Evolutionary conservation across 2,113 vertebrate species (phyloP), one percentile per base, ranked within the genome.

Genomic region (Notarius quadriscutis): DNA sequence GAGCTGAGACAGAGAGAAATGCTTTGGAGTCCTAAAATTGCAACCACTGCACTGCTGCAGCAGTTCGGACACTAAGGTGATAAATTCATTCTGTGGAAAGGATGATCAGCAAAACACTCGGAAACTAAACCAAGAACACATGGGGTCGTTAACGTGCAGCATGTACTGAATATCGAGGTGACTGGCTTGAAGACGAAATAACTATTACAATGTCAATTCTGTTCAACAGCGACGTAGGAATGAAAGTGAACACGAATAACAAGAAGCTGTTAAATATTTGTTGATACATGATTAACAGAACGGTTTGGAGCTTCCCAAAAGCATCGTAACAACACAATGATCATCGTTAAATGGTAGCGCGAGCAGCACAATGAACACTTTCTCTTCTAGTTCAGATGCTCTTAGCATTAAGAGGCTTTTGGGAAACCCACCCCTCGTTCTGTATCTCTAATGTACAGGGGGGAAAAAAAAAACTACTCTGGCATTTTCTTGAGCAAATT

Each of bases 71-170:
- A 34, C 80, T 50, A n/a, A 48, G 57, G 18, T 82, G 34, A 34
- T 53, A 77, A 18, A 55, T 84, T 77, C n/a, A 78, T 83, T 82
- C 78, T 62, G 65, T n/a, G 22, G 50, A 27, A 69, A 69, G 48
- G 27, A 25, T 20, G 5, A 62, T 90, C 80, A 88, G 86, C 86
- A 79, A 88, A 65, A 89, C 51, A 78, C 53, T 60, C 12, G 53
- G 50, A 82, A 69, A 50, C 15, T n/a, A 67, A 30, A 78, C 65
- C 18, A 78, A 67, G 78, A 27, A 2, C 27, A 79, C 7, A 5
- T 41, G 41, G 41, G 41, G 41, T 41, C 41, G 41, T 41, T 41
- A 41, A 41, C 4, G 41, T 41, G 41, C 41, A 75, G 48, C 9
- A 10, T 50, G 8, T 18, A 20, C 72, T 50, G 17, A 75, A 50